Conservation (phyloP, 2,888 invertebrate species). For the Noctua fimbriata region DNA sequence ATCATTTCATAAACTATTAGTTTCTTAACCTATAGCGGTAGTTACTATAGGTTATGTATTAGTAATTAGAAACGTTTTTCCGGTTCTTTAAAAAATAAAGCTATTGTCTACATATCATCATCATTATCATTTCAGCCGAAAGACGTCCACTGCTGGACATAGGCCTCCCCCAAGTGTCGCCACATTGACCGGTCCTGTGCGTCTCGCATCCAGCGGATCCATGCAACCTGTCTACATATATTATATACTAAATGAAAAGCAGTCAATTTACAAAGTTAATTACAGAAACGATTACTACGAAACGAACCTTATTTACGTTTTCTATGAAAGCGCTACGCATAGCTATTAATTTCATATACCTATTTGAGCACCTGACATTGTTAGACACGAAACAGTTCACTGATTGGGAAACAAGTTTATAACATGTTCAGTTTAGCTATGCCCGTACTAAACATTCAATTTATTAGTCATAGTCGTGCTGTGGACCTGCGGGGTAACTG, state of each 20-base stretch:
- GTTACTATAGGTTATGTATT: not conserved
- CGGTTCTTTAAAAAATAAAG: not conserved
- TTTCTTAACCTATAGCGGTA: not conserved
- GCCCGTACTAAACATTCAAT: not conserved
- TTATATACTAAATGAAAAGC: not conserved
- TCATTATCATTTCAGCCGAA: no score
- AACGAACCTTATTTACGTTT: slow-evolving; percentile 11
- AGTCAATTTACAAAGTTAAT: slow-evolving; percentile 1
- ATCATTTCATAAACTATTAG: not conserved
- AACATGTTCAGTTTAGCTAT: slow-evolving; percentile 10
- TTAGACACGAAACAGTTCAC: not conserved
- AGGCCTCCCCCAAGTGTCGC: no score
- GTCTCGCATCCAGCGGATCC: no score
- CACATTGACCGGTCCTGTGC: no score
- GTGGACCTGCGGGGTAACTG: not conserved
- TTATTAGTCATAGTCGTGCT: not conserved
- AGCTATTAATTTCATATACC: slow-evolving; percentile 15
- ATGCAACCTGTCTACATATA: no score
- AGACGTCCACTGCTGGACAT: no score
- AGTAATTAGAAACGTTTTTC: not conserved
- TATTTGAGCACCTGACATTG: not conserved
- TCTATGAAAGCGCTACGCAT: slow-evolving; percentile 11
- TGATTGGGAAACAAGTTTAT: not conserved
- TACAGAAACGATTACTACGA: slow-evolving; percentile 11
- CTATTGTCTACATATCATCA: not conserved